Conservation (phyloP, 2,113 vertebrate species). For the Ptychochromis oligacanthus region DNA sequence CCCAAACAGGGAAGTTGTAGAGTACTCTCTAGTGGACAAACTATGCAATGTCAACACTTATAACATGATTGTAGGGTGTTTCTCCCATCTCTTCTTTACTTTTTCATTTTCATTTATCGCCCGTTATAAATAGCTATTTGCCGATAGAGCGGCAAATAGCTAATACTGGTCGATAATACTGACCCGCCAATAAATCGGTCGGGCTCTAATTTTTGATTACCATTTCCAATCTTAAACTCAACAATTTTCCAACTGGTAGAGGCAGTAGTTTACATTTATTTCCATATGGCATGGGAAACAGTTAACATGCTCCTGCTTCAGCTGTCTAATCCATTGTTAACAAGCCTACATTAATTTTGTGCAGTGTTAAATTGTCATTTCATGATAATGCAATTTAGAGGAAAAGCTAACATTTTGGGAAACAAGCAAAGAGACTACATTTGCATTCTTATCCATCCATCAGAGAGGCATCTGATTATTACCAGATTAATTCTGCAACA, state of each 20-base stretch:
- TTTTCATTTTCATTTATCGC: neutral
- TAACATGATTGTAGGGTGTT: neutral
- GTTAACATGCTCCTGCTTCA: neutral
- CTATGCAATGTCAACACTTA: neutral
- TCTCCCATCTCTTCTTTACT: neutral
- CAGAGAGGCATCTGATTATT: neutral
- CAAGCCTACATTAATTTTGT: neutral
- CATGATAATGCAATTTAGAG: neutral
- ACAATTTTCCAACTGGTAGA: no score
- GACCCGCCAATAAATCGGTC: neutral
- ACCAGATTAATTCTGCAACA: neutral
- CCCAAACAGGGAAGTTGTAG: neutral
- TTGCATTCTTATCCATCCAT: neutral
- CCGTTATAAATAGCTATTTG: neutral
- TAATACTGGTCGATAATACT: neutral
- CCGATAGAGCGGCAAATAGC: neutral
- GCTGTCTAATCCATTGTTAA: neutral
- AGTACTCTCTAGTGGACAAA: neutral
- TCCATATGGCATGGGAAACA: neutral
- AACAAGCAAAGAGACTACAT: neutral
- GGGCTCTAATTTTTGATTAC: neutral
- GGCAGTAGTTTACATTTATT: neutral
- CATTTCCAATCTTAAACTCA: no score
- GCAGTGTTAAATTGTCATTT: neutral
- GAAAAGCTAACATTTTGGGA: accelerated